Percentiles rank a stretch among this genome's conserved stretches.
Conservation (phyloP, 1,140 invertebrate genomes). For the Globodera ellingtonae region DNA sequence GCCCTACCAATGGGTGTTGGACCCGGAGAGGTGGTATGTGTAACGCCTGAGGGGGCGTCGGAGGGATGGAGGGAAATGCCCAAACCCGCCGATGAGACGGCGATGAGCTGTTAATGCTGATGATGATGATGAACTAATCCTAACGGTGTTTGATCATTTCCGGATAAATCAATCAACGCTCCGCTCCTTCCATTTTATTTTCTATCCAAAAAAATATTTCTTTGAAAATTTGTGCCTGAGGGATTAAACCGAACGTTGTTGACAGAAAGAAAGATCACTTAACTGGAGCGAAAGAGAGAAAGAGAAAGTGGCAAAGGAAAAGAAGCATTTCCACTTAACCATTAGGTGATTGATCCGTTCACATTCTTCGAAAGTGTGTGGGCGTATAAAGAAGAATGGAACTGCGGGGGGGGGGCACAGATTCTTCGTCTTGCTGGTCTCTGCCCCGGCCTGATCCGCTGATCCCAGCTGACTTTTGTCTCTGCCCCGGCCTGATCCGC, state of each 20-base stretch:
- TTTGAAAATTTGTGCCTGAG: no score
- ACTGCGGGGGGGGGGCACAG: background rate
- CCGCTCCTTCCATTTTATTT: no score
- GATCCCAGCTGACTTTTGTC: background rate
- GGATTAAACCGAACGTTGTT: no score
- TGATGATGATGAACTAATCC: no score
- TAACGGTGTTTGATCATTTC: background rate
- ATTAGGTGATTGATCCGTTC: background rate
- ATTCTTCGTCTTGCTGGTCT: background rate
- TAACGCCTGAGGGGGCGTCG: background rate
- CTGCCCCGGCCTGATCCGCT: background rate
- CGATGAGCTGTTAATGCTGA: no score
- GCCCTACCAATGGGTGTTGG: constrained; percentile 19
- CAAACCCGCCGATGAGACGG: background rate
- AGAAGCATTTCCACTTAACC: background rate
- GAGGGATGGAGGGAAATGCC: background rate
- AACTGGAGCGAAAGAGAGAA: background rate
- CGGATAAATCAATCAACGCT: background rate
- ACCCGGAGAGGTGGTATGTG: constrained; percentile 27
- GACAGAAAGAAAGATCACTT: no score
- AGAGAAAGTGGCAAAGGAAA: background rate
- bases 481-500: no score
- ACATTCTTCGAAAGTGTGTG: background rate
- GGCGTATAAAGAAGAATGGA: background rate
- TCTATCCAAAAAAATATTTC: no score